Conservation (phyloP, 2,797 vertebrate species). For the Acrossocheilus fasciatus region DNA sequence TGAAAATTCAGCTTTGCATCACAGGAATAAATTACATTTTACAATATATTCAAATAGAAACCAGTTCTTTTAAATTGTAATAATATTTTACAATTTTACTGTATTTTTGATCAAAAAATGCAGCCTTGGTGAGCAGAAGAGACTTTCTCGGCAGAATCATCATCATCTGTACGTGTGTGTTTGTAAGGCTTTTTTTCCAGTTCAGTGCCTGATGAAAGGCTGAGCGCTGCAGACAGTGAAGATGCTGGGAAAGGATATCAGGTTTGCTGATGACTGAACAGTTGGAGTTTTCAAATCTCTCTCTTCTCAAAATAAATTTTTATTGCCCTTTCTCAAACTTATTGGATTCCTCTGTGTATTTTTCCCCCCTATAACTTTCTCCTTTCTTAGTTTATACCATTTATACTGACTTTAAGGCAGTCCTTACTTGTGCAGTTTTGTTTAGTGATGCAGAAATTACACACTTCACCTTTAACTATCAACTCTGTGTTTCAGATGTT, state of each 20-base stretch:
- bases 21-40: background rate
- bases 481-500: background rate
- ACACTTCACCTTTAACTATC: background rate
- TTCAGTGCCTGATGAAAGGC: conserved; percentile 8
- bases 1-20: background rate
- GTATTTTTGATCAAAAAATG: background rate
- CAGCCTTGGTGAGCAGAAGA: background rate
- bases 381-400: background rate
- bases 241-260: conserved; percentile 46
- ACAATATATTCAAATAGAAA: background rate
- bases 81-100: background rate
- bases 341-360: background rate
- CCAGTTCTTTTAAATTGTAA: background rate
- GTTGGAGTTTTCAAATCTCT: conserved; percentile 15
- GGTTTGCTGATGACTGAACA: conserved; percentile 54
- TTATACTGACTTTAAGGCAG: background rate
- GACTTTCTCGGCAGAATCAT: background rate
- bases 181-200: conserved; percentile 54
- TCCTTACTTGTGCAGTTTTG: background rate
- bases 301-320: background rate
- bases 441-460: background rate
- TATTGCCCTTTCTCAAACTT: background rate
- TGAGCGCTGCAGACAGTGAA: conserved; percentile 22
- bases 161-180: conserved; percentile 24
- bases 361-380: background rate